These are phyloP conservation scores for Macrobrachium rosenbergii DNA, from an alignment of 1,140 invertebrate species.

Conservation along the genomic window DNA sequence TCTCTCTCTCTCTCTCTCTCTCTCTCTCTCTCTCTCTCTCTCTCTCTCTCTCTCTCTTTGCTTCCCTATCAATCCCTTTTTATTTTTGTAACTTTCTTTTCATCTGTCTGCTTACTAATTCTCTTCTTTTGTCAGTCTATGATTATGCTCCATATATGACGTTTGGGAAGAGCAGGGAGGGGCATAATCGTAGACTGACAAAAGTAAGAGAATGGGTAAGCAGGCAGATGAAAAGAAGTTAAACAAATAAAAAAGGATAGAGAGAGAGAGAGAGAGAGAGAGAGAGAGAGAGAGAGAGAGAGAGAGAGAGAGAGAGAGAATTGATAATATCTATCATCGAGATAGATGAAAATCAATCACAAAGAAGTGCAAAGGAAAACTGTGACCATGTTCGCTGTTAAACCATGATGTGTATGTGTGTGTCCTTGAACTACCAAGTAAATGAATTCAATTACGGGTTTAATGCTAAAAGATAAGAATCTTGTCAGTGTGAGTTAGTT, in stretches of 20 bases:
- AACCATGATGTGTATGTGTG: no score
- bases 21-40: background rate
- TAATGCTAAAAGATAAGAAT: no score
- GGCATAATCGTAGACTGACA: background rate
- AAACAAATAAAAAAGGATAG: background rate
- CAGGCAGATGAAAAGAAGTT: background rate
- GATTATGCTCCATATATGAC: no score
- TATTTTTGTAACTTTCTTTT: background rate
- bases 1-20: constrained; percentile 17
- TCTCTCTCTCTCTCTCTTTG: background rate
- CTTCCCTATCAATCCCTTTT: background rate
- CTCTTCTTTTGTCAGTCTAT: background rate
- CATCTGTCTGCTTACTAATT: background rate
- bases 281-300: constrained; percentile 16
- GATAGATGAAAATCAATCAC: background rate
- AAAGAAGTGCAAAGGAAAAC: background rate
- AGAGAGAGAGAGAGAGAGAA: constrained; percentile 23
- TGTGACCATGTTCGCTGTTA: background rate
- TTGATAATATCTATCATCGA: background rate
- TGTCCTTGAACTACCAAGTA: no score
- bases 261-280: constrained; percentile 23
- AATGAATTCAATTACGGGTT: no score
- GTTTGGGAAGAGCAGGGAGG: no score
- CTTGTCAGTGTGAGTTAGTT: no score
- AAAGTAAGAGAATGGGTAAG: background rate